Evolutionary conservation across 2,888 invertebrate species (phyloP).

Genomic region (Leptinotarsa haldemani): DNA sequence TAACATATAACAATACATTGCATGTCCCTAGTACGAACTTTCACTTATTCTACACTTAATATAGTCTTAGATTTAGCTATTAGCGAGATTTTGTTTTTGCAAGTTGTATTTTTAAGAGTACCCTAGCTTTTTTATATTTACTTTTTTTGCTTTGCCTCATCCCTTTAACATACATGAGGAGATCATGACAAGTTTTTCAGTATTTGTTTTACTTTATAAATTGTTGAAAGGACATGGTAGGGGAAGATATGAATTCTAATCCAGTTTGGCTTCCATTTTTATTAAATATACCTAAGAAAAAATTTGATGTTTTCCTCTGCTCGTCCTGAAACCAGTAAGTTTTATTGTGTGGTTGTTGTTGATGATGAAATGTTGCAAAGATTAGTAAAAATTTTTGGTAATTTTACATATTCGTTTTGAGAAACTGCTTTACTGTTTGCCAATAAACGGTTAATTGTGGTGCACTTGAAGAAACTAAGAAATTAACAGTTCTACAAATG

Average conservation of each 20-base stretch:
- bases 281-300: constrained; percentile 51
- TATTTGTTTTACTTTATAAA: constrained; percentile 47
- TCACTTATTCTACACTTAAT: constrained; percentile 62
- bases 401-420: constrained; percentile 52
- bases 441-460: constrained; percentile 30
- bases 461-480: not conserved
- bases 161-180: constrained; percentile 48
- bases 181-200: constrained; percentile 52
- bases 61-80: constrained; percentile 63
- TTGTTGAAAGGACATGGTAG: constrained; percentile 45
- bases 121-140: constrained; percentile 42
- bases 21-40: constrained; percentile 64
- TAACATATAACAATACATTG: constrained; percentile 64
- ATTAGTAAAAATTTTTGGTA: constrained; percentile 46
- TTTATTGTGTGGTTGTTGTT: constrained; percentile 58
- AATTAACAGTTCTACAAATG: too few species aligned
- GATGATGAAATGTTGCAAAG: constrained; percentile 51
- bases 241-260: constrained; percentile 54
- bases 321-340: constrained; percentile 49
- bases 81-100: constrained; percentile 48
- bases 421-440: constrained; percentile 48
- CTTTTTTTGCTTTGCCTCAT: constrained; percentile 45
- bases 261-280: constrained; percentile 61
- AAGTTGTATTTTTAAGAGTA: constrained; percentile 37
- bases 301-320: constrained; percentile 50